These are phyloP conservation scores for Hepsetus odoe DNA, from an alignment of 2,113 vertebrate genomes.

Conservation along the genomic window DNA sequence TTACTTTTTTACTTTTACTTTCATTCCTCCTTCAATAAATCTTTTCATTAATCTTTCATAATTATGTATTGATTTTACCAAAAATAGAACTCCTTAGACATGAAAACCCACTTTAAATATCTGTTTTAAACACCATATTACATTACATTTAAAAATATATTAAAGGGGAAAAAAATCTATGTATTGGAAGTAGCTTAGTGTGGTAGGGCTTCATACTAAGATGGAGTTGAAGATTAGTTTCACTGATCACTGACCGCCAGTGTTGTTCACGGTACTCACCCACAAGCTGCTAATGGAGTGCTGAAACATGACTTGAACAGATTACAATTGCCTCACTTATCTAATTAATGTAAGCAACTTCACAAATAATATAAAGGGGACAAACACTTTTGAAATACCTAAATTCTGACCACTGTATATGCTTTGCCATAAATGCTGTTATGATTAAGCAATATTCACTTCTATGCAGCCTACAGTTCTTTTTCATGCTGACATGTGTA, in stretches of 20 bases:
- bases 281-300: neutral
- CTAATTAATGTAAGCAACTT: neutral
- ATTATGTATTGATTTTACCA: too few relatives aligned
- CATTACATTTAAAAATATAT: too few relatives aligned
- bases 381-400: neutral
- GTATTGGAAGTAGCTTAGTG: too few relatives aligned
- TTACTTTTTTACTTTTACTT: too few relatives aligned
- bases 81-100: too few relatives aligned
- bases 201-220: too few relatives aligned
- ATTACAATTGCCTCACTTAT: neutral
- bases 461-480: neutral
- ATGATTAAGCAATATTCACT: conserved; percentile 4
- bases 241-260: neutral
- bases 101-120: too few relatives aligned
- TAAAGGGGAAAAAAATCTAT: too few relatives aligned
- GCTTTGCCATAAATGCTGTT: neutral
- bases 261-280: neutral
- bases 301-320: neutral
- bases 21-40: too few relatives aligned
- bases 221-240: too few relatives aligned
- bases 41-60: too few relatives aligned
- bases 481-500: neutral
- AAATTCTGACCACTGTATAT: neutral
- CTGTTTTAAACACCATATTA: too few relatives aligned
- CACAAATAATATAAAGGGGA: neutral